Conservation (phyloP, 1,140 invertebrate genomes). For the Drosophila murphyi region DNA sequence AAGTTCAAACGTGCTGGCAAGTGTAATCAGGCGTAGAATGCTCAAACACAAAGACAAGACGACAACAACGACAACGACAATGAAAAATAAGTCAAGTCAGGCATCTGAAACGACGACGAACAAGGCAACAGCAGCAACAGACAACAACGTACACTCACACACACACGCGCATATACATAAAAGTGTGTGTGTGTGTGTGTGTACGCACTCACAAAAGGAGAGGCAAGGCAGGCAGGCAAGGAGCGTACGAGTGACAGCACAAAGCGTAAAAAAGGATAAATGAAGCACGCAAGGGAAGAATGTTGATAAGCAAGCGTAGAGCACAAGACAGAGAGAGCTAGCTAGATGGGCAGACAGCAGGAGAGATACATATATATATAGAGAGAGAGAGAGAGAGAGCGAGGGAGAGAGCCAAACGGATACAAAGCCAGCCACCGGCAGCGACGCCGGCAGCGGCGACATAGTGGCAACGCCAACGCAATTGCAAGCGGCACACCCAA, state of each 20-base stretch:
- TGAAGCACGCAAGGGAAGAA: conserved; percentile 63
- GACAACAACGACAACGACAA: conserved; percentile 67
- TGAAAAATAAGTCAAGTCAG: conserved; percentile 77
- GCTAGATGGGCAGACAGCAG: neutral
- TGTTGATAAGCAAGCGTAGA: conserved; percentile 47
- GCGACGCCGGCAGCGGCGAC: conserved; percentile 61
- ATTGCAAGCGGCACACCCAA: conserved; percentile 77
- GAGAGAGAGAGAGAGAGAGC: conserved; percentile 31
- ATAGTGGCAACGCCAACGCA: conserved; percentile 78
- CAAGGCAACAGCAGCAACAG: conserved; percentile 35
- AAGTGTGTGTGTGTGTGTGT: conserved; percentile 4
- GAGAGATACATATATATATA: neutral
- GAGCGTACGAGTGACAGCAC: conserved; percentile 54
- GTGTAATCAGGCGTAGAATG: conserved; percentile 72
- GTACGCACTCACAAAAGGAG: conserved; percentile 33
- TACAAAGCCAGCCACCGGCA: conserved; percentile 78
- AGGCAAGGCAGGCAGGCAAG: conserved; percentile 40
- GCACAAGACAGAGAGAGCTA: conserved; percentile 45
- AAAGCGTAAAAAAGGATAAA: conserved; percentile 75
- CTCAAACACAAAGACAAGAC: conserved; percentile 67
- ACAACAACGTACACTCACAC: conserved; percentile 26
- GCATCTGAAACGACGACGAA: conserved; percentile 29
- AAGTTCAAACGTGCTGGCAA: conserved; percentile 69
- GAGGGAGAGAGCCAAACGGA: conserved; percentile 66
- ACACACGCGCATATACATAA: neutral